Percentiles rank a stretch among this genome's conserved stretches.
These are phyloP conservation scores for Lasioglossum leucozonium DNA, from an alignment of 2,888 invertebrate genomes.

Conservation along the genomic window DNA sequence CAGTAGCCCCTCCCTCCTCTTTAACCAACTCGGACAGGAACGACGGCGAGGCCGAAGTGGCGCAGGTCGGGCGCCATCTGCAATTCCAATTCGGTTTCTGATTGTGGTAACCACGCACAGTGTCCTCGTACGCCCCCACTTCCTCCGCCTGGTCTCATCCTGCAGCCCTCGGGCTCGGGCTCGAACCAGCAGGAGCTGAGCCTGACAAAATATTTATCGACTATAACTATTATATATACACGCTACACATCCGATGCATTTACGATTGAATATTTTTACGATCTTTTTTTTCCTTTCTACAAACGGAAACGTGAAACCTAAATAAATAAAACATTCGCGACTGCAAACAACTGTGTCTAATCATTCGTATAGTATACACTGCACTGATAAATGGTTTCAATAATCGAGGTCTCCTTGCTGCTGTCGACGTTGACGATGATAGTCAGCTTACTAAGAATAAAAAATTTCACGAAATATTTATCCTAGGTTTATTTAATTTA, in stretches of 20 bases:
- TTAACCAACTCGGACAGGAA: conserved; percentile 50
- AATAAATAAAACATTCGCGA: neutral
- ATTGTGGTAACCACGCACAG: conserved; percentile 70
- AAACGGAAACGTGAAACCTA: neutral
- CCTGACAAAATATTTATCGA: neutral
- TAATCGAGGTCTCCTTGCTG: neutral
- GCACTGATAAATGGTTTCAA: neutral
- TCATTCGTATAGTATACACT: neutral
- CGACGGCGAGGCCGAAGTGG: conserved; percentile 71
- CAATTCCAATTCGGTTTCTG: conserved; percentile 76
- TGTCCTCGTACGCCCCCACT: conserved; percentile 46
- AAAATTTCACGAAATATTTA: neutral
- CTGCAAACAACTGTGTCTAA: neutral
- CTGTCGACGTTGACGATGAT: neutral
- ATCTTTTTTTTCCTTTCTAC: neutral
- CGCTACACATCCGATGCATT: neutral
- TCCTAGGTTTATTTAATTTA: neutral
- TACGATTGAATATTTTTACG: neutral
- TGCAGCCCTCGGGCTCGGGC: conserved; percentile 37
- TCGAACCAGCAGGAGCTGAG: conserved; percentile 6
- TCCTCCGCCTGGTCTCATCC: conserved; percentile 56
- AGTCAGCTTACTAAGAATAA: neutral
- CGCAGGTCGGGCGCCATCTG: conserved; percentile 80
- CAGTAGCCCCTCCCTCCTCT: conserved; percentile 59
- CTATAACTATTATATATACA: neutral